These are phyloP conservation scores for Panurus biarmicus DNA, from an alignment of 2,113 vertebrate genomes.

Conservation along the genomic window DNA sequence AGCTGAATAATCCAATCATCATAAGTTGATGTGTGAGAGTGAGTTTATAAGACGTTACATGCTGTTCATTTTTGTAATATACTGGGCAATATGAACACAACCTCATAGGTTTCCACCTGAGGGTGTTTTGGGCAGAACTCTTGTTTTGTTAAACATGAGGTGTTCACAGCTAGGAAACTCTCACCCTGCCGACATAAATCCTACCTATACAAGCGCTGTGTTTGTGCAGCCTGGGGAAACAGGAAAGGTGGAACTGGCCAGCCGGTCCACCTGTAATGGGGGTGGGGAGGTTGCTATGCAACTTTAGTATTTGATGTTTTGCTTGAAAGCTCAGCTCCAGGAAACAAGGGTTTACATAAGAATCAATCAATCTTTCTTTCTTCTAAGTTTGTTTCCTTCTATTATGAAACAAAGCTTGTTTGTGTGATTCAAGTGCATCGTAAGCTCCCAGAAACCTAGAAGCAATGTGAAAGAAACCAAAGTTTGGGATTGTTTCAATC, in stretches of 20 bases:
- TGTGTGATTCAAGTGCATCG: background rate
- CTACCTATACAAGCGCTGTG: background rate
- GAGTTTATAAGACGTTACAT: background rate
- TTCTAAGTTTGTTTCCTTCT: constrained; percentile 5
- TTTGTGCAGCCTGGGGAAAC: constrained; percentile 43
- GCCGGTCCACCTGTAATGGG: background rate
- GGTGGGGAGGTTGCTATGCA: constrained; percentile 38
- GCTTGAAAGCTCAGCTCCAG: constrained; percentile 43
- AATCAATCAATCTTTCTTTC: background rate
- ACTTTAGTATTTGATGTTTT: constrained; percentile 28
- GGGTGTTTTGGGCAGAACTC: background rate
- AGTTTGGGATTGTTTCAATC: background rate
- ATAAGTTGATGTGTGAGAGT: background rate
- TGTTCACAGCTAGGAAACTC: background rate
- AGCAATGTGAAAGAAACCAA: background rate
- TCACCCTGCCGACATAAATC: background rate
- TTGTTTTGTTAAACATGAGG: background rate
- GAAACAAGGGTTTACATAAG: constrained; percentile 32
- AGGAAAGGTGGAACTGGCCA: constrained; percentile 27
- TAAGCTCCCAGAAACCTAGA: background rate
- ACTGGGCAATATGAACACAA: background rate
- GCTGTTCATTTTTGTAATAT: background rate
- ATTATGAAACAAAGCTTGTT: background rate
- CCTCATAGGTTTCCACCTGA: background rate
- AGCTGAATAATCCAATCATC: background rate